Evolutionary conservation across 2,797 vertebrate genomes (phyloP).

Genomic region (Malacoraja senta): DNA sequence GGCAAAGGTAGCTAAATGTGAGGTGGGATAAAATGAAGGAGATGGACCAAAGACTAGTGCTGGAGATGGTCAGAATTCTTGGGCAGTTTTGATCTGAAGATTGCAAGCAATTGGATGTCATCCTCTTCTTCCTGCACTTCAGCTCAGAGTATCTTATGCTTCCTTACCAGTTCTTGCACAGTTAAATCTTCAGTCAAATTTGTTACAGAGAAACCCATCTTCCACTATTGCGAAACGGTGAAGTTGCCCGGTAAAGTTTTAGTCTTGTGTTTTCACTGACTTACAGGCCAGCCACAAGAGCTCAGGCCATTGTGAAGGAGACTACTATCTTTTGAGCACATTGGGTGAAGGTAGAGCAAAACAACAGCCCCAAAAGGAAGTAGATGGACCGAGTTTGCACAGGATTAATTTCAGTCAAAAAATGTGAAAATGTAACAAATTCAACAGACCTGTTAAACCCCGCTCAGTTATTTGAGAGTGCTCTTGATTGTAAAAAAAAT

Average conservation of each 20-base stretch:
- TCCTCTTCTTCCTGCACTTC: neutral
- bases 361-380: neutral
- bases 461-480: neutral
- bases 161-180: neutral
- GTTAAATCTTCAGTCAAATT: neutral
- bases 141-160: neutral
- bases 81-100: too few relatives aligned
- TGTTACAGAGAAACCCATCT: neutral
- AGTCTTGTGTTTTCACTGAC: neutral
- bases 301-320: neutral
- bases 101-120: neutral
- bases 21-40: too few relatives aligned
- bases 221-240: neutral
- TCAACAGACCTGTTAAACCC: neutral
- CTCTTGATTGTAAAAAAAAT: neutral
- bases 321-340: neutral
- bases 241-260: neutral
- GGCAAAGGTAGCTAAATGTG: too few relatives aligned
- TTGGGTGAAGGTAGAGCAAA: neutral
- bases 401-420: neutral
- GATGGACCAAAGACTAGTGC: too few relatives aligned
- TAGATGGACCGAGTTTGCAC: neutral
- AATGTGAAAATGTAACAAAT: neutral
- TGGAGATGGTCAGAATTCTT: too few relatives aligned
- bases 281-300: neutral